Evolutionary conservation across 2,888 invertebrate species (phyloP).

Genomic region (Buathra laborator): DNA sequence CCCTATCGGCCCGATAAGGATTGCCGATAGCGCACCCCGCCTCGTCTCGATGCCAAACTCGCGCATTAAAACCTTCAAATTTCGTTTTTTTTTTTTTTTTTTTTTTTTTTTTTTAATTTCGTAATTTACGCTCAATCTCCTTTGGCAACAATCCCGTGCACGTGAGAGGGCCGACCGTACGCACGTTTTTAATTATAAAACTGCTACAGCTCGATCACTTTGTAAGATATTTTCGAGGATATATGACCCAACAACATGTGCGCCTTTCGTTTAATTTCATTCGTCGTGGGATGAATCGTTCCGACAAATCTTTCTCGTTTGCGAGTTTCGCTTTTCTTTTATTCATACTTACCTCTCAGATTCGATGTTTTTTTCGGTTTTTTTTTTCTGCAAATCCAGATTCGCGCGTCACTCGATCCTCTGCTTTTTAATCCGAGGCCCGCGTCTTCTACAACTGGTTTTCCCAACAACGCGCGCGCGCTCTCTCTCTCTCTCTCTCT

Average conservation of each 20-base stretch:
- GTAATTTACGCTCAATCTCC: background rate
- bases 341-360: slow-evolving; percentile 27
- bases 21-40: background rate
- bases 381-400: slow-evolving; percentile 52
- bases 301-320: slow-evolving; percentile 25
- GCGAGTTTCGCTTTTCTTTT: slow-evolving; percentile 4
- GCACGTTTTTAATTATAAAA: too few species aligned
- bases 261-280: background rate
- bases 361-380: slow-evolving; percentile 43
- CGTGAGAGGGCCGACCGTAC: too few species aligned
- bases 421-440: slow-evolving; percentile 47
- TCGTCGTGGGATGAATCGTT: slow-evolving; percentile 38
- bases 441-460: slow-evolving; percentile 67
- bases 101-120: background rate
- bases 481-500: too few species aligned
- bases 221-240: background rate
- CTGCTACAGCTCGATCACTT: background rate
- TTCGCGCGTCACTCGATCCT: slow-evolving; percentile 23
- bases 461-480: slow-evolving; percentile 19
- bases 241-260: background rate
- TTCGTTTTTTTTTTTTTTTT: background rate
- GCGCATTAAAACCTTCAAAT: background rate
- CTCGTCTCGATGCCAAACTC: background rate
- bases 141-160: background rate
- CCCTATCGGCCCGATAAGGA: slow-evolving; percentile 24